Conservation (phyloP, 2,888 invertebrate species). For the Malthinus seriepunctatus region DNA sequence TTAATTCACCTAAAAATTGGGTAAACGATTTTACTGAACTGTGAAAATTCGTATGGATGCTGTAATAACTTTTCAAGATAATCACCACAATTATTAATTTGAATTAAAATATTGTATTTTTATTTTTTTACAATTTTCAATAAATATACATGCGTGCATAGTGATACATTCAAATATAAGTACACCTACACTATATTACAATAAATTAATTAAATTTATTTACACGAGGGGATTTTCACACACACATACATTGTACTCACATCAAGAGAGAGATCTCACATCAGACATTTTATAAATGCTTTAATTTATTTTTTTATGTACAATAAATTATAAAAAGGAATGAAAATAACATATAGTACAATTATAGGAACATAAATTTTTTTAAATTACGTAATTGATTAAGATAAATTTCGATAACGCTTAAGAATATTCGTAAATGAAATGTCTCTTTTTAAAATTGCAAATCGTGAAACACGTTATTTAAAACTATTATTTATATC, state of each 20-base stretch:
- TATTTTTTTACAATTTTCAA: slow-evolving; percentile 36
- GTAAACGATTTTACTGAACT: too few species aligned
- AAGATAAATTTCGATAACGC: too few species aligned
- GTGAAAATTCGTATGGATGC: too few species aligned
- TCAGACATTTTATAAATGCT: slow-evolving; percentile 39
- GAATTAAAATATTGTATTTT: background rate
- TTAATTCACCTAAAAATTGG: too few species aligned
- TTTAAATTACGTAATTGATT: too few species aligned
- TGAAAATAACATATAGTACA: slow-evolving; percentile 12
- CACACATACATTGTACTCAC: slow-evolving; percentile 30
- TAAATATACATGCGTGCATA: slow-evolving; percentile 49
- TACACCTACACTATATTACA: slow-evolving; percentile 44
- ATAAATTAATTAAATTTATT: slow-evolving; percentile 37
- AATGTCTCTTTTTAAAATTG: background rate
- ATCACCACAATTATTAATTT: too few species aligned
- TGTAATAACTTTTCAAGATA: too few species aligned
- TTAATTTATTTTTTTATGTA: background rate
- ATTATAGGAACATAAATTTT: slow-evolving; percentile 3
- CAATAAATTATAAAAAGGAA: slow-evolving; percentile 21
- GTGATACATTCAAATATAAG: slow-evolving; percentile 43
- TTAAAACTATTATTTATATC: background rate
- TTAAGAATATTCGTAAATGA: background rate
- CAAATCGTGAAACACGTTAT: slow-evolving; percentile 2
- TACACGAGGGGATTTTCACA: slow-evolving; percentile 35
- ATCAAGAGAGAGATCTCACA: slow-evolving; percentile 26